phyloP scores from a whole-genome alignment of 30 jellyfish, hydroid and myxozoan genomes.

The Aurelia coerulea region DNA sequence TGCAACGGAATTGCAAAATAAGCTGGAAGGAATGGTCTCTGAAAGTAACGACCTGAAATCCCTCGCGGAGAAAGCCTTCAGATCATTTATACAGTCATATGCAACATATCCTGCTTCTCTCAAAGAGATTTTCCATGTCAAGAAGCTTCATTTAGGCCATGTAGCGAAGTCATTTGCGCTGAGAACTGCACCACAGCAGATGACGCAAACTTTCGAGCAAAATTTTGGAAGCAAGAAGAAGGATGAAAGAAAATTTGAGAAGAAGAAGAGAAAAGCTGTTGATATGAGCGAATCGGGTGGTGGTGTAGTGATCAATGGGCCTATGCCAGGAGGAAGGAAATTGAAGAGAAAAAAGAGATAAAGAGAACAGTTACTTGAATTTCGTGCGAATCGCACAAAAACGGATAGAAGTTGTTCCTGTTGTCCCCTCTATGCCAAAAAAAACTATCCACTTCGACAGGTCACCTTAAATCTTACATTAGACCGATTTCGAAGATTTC shows the following conservation, averaged over 20 bases:
- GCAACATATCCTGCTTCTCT: conserved; percentile 85
- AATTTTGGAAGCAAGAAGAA: conserved; percentile 13
- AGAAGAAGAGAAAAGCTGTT: conserved; percentile 21
- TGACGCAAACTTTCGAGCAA: conserved; percentile 33
- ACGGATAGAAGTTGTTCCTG: too few relatives aligned
- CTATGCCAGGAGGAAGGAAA: conserved; percentile 71
- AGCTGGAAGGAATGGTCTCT: conserved; percentile 49
- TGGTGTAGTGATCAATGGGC: conserved; percentile 85
- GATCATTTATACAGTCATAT: conserved; percentile 89
- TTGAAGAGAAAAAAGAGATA: conserved; percentile 6
- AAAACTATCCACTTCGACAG: too few relatives aligned
- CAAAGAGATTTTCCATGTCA: conserved; percentile 83
- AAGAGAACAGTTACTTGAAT: too few relatives aligned
- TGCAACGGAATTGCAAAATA: conserved; percentile 76
- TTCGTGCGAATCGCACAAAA: not conserved
- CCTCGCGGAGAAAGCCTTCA: conserved; percentile 77
- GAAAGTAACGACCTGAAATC: conserved; percentile 27
- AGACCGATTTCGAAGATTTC: too few relatives aligned
- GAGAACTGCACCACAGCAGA: conserved; percentile 86
- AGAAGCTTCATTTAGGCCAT: conserved; percentile 92
- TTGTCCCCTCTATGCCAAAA: too few relatives aligned
- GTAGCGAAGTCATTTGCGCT: conserved; percentile 94
- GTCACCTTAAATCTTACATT: too few relatives aligned
- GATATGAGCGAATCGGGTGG: conserved; percentile 75
- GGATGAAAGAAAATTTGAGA: conserved; percentile 23